Percentiles rank a stretch among this genome's conserved stretches.
Evolutionary conservation across 1,140 invertebrate species (phyloP).

Genomic region (Calliphora vicina): DNA sequence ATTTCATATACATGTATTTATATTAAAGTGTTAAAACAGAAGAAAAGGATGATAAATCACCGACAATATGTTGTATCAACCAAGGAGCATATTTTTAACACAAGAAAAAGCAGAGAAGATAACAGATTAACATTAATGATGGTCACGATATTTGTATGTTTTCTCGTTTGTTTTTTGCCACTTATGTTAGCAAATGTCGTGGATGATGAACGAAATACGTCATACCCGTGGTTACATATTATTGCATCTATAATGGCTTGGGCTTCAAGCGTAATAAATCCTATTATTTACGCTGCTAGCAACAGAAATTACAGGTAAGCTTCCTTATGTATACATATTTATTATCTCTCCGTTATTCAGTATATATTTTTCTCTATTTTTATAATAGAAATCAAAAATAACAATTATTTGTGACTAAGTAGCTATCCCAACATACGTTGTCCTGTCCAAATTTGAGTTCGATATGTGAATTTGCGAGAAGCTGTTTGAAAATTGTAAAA

Average conservation of each 20-base stretch:
- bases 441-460: too few species aligned
- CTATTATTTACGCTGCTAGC: conserved; percentile 85
- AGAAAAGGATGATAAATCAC: conserved; percentile 69
- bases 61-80: conserved; percentile 52
- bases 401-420: too few species aligned
- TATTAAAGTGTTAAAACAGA: conserved; percentile 77
- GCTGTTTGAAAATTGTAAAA: too few species aligned
- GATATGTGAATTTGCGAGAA: too few species aligned
- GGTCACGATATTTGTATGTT: conserved; percentile 85
- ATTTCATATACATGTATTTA: conserved; percentile 87
- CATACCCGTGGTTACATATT: conserved; percentile 77
- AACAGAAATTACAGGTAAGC: conserved; percentile 77
- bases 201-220: conserved; percentile 72
- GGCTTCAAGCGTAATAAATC: conserved; percentile 87
- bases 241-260: conserved; percentile 84
- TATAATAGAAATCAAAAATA: too few species aligned
- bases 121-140: conserved; percentile 82
- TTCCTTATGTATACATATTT: not conserved
- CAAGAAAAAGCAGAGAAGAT: conserved; percentile 70
- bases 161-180: conserved; percentile 83
- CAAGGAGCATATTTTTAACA: conserved; percentile 50
- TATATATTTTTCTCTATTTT: too few species aligned
- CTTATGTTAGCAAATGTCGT: conserved; percentile 86
- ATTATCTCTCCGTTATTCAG: too few species aligned
- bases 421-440: too few species aligned